phyloP scores from a whole-genome alignment of 2,797 vertebrate species.

The Bufotes viridis region DNA sequence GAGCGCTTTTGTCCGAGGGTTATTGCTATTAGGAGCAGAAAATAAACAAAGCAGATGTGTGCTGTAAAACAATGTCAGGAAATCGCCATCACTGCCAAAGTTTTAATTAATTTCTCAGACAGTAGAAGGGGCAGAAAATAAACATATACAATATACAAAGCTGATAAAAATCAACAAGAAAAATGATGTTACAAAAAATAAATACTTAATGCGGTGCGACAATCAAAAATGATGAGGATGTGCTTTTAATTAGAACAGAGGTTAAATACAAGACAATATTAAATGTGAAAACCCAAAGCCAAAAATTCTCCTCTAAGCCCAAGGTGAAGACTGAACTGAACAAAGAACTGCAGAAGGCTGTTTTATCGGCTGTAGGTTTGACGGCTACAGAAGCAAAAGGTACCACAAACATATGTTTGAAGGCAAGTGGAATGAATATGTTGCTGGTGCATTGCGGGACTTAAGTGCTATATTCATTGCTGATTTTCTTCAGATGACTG shows the following conservation, averaged over 20 bases:
- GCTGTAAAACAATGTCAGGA: constrained; percentile 26
- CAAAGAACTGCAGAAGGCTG: background rate
- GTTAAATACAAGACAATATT: background rate
- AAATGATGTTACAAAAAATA: constrained; percentile 7
- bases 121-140: constrained; percentile 3
- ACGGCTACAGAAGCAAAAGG: background rate
- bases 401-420: constrained; percentile 46
- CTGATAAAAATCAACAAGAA: constrained; percentile 37
- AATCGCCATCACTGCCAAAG: constrained; percentile 7
- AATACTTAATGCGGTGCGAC: background rate
- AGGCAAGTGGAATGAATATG: constrained; percentile 23
- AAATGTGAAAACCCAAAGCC: background rate
- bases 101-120: constrained; percentile 51
- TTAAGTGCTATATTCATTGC: constrained; percentile 55
- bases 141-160: constrained; percentile 5
- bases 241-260: background rate
- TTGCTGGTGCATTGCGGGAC: constrained; percentile 9
- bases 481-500: constrained; percentile 46
- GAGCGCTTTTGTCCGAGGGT: constrained; percentile 25
- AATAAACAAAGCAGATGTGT: constrained; percentile 42
- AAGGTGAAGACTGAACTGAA: background rate
- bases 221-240: background rate
- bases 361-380: background rate
- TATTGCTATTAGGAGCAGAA: constrained; percentile 16
- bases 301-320: background rate